Evolutionary conservation across 2,888 invertebrate species (phyloP).

Genomic region (Netelia fuscicornis): DNA sequence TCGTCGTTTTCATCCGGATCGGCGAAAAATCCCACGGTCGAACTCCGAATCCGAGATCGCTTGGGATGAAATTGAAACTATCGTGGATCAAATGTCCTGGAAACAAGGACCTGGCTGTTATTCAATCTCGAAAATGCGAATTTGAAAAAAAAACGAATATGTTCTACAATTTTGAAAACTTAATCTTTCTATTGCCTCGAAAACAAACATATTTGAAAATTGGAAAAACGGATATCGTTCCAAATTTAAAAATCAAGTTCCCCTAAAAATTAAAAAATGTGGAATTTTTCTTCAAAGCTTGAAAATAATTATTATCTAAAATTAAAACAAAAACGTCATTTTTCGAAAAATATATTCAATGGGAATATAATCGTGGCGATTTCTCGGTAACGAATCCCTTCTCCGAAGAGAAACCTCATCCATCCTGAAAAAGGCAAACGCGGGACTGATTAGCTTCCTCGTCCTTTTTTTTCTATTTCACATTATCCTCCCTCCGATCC

Average conservation of each 20-base stretch:
- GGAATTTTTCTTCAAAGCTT: no score
- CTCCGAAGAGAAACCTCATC: conserved; percentile 10
- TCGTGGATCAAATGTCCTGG: neutral
- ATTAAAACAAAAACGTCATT: no score
- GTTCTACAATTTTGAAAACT: no score
- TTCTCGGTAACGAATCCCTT: conserved; percentile 6
- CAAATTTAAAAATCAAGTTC: no score
- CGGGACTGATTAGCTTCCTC: conserved; percentile 56
- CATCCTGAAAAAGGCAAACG: conserved; percentile 46
- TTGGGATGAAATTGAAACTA: neutral
- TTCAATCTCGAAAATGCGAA: no score
- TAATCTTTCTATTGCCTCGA: no score
- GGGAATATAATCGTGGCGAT: no score
- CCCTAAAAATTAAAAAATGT: no score
- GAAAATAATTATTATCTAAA: no score
- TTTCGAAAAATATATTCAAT: neutral
- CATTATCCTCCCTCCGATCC: conserved; percentile 31
- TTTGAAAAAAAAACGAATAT: no score
- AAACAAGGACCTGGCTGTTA: neutral
- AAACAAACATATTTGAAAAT: no score
- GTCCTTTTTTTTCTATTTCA: conserved; percentile 33
- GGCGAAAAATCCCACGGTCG: conserved; percentile 24
- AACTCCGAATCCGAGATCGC: neutral
- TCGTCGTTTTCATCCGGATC: conserved; percentile 18
- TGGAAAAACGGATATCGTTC: no score